Evolutionary conservation across 2,113 vertebrate genomes (phyloP).

Genomic region (Tilapia sparmanii): DNA sequence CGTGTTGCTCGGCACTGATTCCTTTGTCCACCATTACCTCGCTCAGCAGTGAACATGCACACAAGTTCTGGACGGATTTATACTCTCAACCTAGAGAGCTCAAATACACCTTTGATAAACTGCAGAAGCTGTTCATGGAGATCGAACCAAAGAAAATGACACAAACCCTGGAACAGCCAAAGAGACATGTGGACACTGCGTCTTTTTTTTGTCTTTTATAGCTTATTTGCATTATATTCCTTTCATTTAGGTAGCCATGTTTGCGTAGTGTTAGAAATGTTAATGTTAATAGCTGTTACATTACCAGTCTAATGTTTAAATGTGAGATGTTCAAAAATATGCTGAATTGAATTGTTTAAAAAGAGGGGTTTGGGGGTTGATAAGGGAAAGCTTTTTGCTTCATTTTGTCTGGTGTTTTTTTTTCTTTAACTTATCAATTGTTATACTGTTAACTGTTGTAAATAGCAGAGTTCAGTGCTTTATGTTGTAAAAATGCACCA

Average conservation of each 20-base stretch:
- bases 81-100: neutral
- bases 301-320: neutral
- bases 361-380: accelerated
- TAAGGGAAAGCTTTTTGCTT: accelerated
- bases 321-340: neutral
- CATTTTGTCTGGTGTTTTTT: neutral
- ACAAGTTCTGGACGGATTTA: accelerated
- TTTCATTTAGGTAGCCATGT: neutral
- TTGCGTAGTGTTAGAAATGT: neutral
- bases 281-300: accelerated
- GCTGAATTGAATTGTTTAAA: neutral
- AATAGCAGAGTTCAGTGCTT: neutral
- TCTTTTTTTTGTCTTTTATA: neutral
- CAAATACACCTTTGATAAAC: neutral
- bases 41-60: neutral
- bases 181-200: accelerated
- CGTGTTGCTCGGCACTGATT: accelerated
- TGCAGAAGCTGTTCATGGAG: neutral
- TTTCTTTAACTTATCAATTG: neutral
- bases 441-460: neutral
- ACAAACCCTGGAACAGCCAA: accelerated
- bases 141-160: neutral
- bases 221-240: neutral
- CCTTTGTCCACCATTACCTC: accelerated
- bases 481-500: neutral